Conservation (phyloP, 2,888 invertebrate genomes). For the Danaus chrysippus region DNA sequence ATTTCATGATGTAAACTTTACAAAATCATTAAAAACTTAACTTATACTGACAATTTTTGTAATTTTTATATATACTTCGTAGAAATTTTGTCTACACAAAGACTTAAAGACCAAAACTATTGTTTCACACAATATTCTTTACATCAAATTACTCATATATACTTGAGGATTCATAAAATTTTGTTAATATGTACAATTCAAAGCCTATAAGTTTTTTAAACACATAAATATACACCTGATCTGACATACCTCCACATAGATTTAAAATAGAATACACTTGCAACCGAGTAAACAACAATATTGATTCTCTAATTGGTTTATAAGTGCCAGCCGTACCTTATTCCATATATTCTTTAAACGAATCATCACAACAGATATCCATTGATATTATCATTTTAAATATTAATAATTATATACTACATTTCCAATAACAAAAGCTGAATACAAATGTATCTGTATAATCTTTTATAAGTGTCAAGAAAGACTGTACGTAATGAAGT, state of each 20-base stretch:
- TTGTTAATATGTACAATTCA: too few species aligned
- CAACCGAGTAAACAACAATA: constrained; percentile 1
- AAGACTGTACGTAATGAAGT: constrained; percentile 34
- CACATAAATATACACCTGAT: too few species aligned
- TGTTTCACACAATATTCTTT: too few species aligned
- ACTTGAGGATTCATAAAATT: too few species aligned
- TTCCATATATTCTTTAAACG: constrained; percentile 54
- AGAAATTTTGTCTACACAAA: too few species aligned
- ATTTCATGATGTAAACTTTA: too few species aligned
- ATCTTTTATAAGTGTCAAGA: constrained; percentile 22
- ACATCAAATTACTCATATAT: too few species aligned
- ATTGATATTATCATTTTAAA: constrained; percentile 43
- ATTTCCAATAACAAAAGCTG: constrained; percentile 22
- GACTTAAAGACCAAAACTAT: too few species aligned
- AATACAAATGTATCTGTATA: constrained; percentile 10
- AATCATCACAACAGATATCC: constrained; percentile 51
- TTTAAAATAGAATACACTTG: background rate
- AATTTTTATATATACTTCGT: too few species aligned
- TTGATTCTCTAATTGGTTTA: constrained; percentile 17
- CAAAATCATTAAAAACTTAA: too few species aligned
- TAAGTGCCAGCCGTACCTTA: constrained; percentile 43
- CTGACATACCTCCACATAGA: constrained; percentile 4
- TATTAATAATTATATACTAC: constrained; percentile 3
- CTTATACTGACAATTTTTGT: too few species aligned
- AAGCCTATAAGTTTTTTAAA: too few species aligned